Conservation (phyloP, 2,797 vertebrate species). For the Rousettus madagascariensis region DNA sequence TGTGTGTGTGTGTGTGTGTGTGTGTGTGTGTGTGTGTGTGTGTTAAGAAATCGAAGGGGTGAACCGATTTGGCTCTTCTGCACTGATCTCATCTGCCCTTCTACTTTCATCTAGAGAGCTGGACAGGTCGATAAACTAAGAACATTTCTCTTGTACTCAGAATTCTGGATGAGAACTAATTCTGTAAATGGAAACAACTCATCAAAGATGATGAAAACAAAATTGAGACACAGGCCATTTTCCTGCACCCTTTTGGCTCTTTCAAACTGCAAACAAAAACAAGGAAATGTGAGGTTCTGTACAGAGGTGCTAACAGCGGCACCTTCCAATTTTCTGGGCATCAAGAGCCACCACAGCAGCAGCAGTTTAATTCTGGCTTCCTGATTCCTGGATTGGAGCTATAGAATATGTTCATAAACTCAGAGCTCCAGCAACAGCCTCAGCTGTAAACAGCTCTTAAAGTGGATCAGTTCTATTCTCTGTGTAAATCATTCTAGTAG, state of each 20-base stretch:
- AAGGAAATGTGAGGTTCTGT: background rate
- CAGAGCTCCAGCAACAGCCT: background rate
- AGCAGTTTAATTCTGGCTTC: background rate
- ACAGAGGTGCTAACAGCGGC: background rate
- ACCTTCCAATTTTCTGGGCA: background rate
- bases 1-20: background rate
- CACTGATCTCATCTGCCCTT: background rate
- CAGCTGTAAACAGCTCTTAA: background rate
- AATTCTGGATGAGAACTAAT: slow-evolving; percentile 21
- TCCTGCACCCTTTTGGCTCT: background rate
- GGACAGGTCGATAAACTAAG: background rate
- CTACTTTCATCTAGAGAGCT: background rate
- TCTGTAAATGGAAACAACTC: slow-evolving; percentile 25
- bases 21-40: background rate
- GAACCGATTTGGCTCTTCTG: background rate
- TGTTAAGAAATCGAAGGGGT: background rate
- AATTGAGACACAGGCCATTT: background rate
- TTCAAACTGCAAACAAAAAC: background rate
- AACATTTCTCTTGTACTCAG: background rate
- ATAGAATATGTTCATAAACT: background rate
- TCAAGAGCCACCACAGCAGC: background rate
- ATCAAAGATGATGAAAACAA: slow-evolving; percentile 22
- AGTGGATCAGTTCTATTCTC: background rate
- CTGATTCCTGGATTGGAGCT: background rate
- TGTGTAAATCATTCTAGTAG: background rate